Percentiles rank a stretch among this genome's conserved stretches.
These are phyloP conservation scores for Anguilla obscura DNA, from an alignment of 2,797 vertebrate species.

Conservation along the genomic window DNA sequence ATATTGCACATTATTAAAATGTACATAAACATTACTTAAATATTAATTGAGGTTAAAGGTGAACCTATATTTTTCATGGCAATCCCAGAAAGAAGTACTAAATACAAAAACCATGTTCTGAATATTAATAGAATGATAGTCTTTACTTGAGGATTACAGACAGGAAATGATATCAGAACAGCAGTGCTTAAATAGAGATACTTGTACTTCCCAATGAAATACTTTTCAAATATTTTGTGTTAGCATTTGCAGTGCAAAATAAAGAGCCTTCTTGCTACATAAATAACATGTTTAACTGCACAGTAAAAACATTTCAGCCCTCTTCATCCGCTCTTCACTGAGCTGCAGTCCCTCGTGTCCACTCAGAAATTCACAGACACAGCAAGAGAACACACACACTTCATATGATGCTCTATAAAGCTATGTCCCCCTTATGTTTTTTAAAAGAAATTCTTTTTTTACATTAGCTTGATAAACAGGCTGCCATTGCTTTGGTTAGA, in stretches of 20 bases:
- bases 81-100: slow-evolving; percentile 53
- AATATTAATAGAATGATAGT: slow-evolving; percentile 24
- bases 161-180: slow-evolving; percentile 29
- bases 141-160: slow-evolving; percentile 7
- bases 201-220: slow-evolving; percentile 30
- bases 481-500: slow-evolving; percentile 3
- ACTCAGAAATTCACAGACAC: slow-evolving; percentile 32
- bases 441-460: not conserved
- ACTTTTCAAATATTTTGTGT: slow-evolving; percentile 35
- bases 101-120: slow-evolving; percentile 23
- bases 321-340: not conserved
- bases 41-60: not conserved
- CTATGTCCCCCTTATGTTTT: not conserved
- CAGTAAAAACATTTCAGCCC: slow-evolving; percentile 39
- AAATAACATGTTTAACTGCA: slow-evolving; percentile 42
- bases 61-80: slow-evolving; percentile 56
- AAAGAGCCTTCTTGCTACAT: slow-evolving; percentile 35
- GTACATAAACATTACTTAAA: not conserved
- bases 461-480: not conserved
- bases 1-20: not conserved
- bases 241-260: slow-evolving; percentile 40
- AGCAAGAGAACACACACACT: slow-evolving; percentile 23
- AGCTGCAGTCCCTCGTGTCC: slow-evolving; percentile 31
- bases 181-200: slow-evolving; percentile 43
- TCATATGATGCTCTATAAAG: slow-evolving; percentile 32